A percentile compares a stretch with the other conserved stretches of the same genome.
Evolutionary conservation across 2,888 invertebrate genomes (phyloP).

Genomic region (Miltochrista miniata): DNA sequence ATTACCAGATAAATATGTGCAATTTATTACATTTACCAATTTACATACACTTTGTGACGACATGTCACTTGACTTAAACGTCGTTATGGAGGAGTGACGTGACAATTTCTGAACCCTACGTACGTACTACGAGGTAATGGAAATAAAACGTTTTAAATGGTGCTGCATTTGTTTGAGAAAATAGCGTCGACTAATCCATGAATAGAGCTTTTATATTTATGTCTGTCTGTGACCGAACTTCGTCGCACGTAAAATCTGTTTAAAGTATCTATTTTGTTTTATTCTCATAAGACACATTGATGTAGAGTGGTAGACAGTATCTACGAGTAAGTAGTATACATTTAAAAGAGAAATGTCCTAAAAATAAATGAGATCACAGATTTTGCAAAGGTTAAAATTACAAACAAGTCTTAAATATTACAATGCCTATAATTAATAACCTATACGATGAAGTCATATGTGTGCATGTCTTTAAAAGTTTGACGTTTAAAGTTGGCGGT

Average conservation of each 20-base stretch:
- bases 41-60: slow-evolving; percentile 77
- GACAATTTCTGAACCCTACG: slow-evolving; percentile 33
- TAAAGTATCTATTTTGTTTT: neutral
- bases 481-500: no score
- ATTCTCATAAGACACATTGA: neutral
- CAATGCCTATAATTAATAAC: no score
- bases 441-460: no score
- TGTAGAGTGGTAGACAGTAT: no score
- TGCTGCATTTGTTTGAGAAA: neutral
- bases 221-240: neutral
- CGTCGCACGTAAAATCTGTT: neutral
- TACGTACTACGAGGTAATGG: neutral
- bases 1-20: slow-evolving; percentile 79
- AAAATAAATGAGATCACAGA: no score
- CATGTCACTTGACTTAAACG: slow-evolving; percentile 69
- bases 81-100: slow-evolving; percentile 54
- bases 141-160: slow-evolving; percentile 8
- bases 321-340: no score
- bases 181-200: neutral
- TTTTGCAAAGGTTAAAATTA: no score
- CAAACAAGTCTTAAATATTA: no score
- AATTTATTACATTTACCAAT: slow-evolving; percentile 82
- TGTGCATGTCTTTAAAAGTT: no score
- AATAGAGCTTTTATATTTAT: neutral
- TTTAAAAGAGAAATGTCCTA: no score